These are phyloP conservation scores for Magallana ariakensis DNA, from an alignment of 1,140 invertebrate species.

Conservation along the genomic window DNA sequence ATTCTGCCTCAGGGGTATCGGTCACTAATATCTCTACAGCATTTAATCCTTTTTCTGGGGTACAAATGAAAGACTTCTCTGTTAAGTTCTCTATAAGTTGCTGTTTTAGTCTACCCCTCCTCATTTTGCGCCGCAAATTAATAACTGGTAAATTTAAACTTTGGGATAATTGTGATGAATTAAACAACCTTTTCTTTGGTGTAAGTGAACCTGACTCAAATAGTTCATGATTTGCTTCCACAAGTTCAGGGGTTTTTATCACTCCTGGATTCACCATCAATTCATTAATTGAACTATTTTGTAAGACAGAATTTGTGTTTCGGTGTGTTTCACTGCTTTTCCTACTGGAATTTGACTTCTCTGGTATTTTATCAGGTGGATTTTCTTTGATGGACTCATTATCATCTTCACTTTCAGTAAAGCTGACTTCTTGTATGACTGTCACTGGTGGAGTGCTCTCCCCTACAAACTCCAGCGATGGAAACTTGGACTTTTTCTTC, in stretches of 20 bases:
- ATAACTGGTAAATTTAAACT: background rate
- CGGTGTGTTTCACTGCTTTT: background rate
- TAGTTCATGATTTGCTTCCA: background rate
- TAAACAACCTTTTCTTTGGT: constrained; percentile 18
- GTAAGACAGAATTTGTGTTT: background rate
- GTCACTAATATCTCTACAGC: constrained; percentile 36
- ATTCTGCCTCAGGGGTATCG: constrained; percentile 50
- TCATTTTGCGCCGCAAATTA: background rate
- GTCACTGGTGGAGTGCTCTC: constrained; percentile 44
- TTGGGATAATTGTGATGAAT: background rate
- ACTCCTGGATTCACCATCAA: constrained; percentile 8
- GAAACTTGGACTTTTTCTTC: constrained; percentile 46
- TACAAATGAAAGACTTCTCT: background rate
- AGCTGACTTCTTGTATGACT: constrained; percentile 40
- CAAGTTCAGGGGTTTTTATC: constrained; percentile 15
- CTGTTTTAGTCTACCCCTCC: background rate
- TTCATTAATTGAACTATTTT: background rate
- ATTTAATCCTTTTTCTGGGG: background rate
- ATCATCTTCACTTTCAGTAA: constrained; percentile 10
- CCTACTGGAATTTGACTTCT: background rate
- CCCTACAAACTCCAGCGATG: constrained; percentile 44
- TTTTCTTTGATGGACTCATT: background rate
- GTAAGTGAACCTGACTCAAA: background rate
- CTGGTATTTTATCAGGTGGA: background rate
- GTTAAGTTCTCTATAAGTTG: background rate